A percentile compares a stretch with the other conserved stretches of the same genome.
These are phyloP conservation scores for Triplophysa dalaica DNA, from an alignment of 2,113 vertebrate genomes.

Conservation along the genomic window DNA sequence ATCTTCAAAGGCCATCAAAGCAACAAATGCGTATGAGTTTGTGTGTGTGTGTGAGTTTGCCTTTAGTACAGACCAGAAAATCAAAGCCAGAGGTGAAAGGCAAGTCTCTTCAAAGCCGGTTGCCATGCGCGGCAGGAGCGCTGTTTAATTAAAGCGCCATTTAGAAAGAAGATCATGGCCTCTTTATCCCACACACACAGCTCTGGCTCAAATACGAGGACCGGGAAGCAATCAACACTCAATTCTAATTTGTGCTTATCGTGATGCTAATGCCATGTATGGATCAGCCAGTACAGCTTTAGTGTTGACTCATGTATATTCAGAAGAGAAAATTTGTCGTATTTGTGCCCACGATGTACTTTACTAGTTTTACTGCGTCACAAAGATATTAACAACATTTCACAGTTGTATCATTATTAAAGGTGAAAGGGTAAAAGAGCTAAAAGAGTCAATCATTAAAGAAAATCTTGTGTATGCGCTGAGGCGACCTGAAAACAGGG, in stretches of 20 bases:
- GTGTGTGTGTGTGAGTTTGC: conserved; percentile 1
- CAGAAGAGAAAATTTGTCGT: not conserved
- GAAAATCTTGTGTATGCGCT: too few species aligned
- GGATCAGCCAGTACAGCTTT: conserved; percentile 25
- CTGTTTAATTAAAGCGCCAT: conserved; percentile 61
- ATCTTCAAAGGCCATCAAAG: conserved; percentile 35
- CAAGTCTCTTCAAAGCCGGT: conserved; percentile 55
- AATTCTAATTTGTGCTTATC: conserved; percentile 20
- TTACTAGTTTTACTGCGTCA: not conserved
- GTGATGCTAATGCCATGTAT: conserved; percentile 31
- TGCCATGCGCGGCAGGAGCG: conserved; percentile 20
- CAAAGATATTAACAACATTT: too few species aligned
- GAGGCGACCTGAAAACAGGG: too few species aligned
- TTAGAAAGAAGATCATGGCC: conserved; percentile 42
- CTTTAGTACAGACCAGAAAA: conserved; percentile 25
- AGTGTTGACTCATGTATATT: not conserved
- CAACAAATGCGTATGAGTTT: conserved; percentile 6
- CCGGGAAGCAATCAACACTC: conserved; percentile 29
- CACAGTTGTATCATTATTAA: too few species aligned
- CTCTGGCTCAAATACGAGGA: conserved; percentile 31
- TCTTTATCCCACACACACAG: conserved; percentile 35
- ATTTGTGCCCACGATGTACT: conserved; percentile 22
- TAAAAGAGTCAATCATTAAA: too few species aligned
- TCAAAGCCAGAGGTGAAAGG: conserved; percentile 45
- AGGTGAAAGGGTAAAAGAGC: too few species aligned